Evolutionary conservation across 2,113 vertebrate genomes (phyloP).

Genomic region (Actenoides lindsayi): DNA sequence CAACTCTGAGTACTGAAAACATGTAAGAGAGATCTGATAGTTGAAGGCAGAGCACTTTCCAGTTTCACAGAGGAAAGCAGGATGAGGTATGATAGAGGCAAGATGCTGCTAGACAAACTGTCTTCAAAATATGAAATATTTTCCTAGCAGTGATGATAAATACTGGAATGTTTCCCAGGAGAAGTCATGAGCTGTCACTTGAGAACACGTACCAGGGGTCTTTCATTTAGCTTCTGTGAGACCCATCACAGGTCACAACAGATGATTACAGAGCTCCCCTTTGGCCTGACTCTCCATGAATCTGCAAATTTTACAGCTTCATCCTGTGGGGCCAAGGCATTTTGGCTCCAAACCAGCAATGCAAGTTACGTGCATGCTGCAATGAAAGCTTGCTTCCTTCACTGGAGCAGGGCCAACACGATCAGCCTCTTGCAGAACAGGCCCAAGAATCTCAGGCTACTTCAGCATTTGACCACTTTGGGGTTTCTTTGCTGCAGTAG

Average conservation of each 20-base stretch:
- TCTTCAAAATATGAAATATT: not conserved
- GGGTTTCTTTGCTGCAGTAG: not conserved
- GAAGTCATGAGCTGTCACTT: not conserved
- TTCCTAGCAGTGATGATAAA: not conserved
- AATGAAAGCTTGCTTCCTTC: not conserved
- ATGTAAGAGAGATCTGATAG: not conserved
- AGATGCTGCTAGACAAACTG: not conserved
- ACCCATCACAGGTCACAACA: not conserved
- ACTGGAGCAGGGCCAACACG: not conserved
- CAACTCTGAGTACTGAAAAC: not conserved
- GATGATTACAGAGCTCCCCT: not conserved
- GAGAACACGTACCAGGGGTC: not conserved
- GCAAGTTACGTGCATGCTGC: not conserved
- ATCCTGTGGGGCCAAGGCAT: constrained; percentile 11
- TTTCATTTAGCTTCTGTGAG: constrained; percentile 25
- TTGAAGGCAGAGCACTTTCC: not conserved
- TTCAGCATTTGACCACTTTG: not conserved
- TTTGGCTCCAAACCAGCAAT: constrained; percentile 29
- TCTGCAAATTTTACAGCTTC: constrained; percentile 36
- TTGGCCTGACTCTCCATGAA: constrained; percentile 10
- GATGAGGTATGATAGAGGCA: not conserved
- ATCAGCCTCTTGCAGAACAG: not conserved
- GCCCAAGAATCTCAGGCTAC: not conserved
- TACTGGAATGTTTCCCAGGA: not conserved
- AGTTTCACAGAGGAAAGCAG: not conserved